phyloP scores from a whole-genome alignment of 2,888 invertebrate genomes.

The Mesorhabditis spiculigera region DNA sequence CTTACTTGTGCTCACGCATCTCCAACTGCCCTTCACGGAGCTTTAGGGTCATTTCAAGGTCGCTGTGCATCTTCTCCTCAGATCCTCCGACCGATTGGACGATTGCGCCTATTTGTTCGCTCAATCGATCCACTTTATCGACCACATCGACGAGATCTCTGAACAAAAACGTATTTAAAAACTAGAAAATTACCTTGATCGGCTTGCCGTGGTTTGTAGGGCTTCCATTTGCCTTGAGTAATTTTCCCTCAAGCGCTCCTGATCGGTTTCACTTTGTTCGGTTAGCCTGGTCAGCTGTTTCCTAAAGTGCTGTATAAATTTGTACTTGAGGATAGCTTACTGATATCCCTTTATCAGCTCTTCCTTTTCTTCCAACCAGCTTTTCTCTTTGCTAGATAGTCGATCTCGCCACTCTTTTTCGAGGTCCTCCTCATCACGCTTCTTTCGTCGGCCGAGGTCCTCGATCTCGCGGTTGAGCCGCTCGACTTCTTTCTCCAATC shows the following conservation, averaged over 20 bases:
- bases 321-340: background rate
- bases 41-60: background rate
- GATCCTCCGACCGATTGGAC: background rate
- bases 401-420: slow-evolving; percentile 1
- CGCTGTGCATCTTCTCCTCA: background rate
- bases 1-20: background rate
- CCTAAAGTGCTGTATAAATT: slow-evolving; percentile 8
- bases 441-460: background rate
- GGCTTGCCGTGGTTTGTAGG: slow-evolving; percentile 7
- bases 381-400: background rate
- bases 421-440: background rate
- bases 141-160: slow-evolving; percentile 27
- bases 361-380: background rate
- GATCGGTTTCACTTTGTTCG: slow-evolving; percentile 15
- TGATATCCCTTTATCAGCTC: slow-evolving; percentile 2
- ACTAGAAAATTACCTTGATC: slow-evolving; percentile 10
- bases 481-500: slow-evolving; percentile 8
- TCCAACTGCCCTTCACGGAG: background rate
- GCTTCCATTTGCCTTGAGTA: slow-evolving; percentile 17
- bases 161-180: slow-evolving; percentile 3
- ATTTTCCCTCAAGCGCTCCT: slow-evolving; percentile 14
- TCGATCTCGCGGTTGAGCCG: slow-evolving; percentile 7
- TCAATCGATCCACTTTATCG: slow-evolving; percentile 26
- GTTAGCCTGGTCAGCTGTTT: slow-evolving; percentile 15
- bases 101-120: background rate